phyloP scores from a whole-genome alignment of 2,113 vertebrate species.

The Anolis carolinensis region DNA sequence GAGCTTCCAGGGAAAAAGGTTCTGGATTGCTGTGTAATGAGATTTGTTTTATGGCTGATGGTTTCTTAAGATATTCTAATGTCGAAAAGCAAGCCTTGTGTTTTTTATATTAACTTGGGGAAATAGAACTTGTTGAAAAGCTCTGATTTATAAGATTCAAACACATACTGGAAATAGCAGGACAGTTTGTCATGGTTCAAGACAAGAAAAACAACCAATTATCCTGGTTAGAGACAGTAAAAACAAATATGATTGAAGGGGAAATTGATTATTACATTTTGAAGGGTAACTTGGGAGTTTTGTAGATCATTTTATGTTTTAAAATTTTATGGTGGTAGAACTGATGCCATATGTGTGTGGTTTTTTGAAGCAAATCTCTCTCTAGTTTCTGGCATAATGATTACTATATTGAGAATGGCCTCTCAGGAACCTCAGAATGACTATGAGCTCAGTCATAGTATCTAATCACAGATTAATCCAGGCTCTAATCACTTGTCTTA shows the following conservation, averaged over 20 bases:
- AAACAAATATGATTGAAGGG: background rate
- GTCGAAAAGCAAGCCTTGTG: background rate
- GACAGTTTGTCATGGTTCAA: background rate
- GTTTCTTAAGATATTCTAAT: background rate
- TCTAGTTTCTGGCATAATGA: background rate
- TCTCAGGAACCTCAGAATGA: background rate
- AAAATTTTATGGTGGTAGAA: constrained; percentile 7
- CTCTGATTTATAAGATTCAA: background rate
- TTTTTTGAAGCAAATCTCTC: background rate
- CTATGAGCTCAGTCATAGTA: background rate
- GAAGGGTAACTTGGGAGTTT: background rate
- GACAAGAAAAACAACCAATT: background rate
- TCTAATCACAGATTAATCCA: constrained; percentile 39
- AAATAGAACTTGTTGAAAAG: background rate
- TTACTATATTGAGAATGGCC: background rate
- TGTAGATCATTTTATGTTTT: background rate
- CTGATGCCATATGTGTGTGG: background rate
- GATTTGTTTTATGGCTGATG: background rate
- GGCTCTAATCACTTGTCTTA: constrained; percentile 50
- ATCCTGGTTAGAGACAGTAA: background rate
- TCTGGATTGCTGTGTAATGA: background rate
- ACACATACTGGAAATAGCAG: background rate
- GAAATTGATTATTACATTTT: background rate
- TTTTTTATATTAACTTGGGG: background rate
- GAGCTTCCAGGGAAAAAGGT: background rate